Evolutionary conservation across 2,113 vertebrate species (phyloP).

Genomic region (Oceanites oceanicus): DNA sequence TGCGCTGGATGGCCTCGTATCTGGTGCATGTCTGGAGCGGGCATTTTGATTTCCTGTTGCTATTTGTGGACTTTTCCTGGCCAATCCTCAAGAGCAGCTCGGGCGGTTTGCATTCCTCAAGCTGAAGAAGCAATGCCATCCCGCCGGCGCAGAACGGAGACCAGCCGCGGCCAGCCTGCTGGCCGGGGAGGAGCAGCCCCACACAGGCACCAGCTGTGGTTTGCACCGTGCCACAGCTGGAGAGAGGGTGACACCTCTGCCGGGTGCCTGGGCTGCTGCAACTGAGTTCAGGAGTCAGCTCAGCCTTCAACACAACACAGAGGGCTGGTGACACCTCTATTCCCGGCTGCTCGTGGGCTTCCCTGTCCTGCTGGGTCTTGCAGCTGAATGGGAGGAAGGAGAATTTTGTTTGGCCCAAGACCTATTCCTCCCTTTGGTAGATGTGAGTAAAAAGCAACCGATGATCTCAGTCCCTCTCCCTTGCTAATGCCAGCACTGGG

Average conservation of each 20-base stretch:
- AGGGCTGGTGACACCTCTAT: not conserved
- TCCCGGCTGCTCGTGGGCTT: accelerated
- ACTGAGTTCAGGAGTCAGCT: not conserved
- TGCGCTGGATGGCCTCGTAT: conserved; percentile 27
- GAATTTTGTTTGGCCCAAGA: not conserved
- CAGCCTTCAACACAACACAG: not conserved
- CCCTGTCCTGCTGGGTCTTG: not conserved
- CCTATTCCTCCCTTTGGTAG: not conserved
- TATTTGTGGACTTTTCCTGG: conserved; percentile 65
- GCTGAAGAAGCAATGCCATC: conserved; percentile 34
- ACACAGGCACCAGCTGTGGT: not conserved
- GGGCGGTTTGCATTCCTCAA: conserved; percentile 20
- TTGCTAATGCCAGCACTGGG: not conserved
- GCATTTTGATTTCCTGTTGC: conserved; percentile 59
- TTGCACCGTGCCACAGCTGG: not conserved
- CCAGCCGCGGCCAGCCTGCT: not conserved
- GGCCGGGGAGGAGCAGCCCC: not conserved
- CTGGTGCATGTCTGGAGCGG: conserved; percentile 44
- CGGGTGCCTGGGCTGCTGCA: not conserved
- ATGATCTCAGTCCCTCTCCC: not conserved
- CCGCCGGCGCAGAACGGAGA: accelerated
- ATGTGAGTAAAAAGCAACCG: not conserved
- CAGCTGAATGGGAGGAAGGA: not conserved
- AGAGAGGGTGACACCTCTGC: not conserved
- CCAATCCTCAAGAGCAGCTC: not conserved